Base-by-base conservation (phyloP, 2,113 vertebrate species). In the Spilogale gracilis region DNA sequence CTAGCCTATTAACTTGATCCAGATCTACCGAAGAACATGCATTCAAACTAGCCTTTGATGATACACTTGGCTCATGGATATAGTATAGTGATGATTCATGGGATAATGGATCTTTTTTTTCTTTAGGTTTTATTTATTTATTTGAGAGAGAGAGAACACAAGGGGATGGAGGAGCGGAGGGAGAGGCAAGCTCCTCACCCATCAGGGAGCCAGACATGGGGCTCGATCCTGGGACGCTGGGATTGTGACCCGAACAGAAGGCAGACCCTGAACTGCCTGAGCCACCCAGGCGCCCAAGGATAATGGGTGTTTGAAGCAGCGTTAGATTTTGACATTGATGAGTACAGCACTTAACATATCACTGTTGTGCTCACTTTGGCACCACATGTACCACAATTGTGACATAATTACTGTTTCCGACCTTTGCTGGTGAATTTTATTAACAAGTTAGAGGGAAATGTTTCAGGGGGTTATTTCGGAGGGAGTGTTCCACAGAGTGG, bases 391-490 rank as follows among this genome's bases (percentile, higher is more conserved):
- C 38, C 38, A 38, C 38, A 38, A 38, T 38, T 38, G 38, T 38
- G 38, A 38, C 38, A 63, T 98, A 98, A 98, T 98, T 97, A 79
- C 78, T 95, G n/a, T 96, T 89, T 89, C 76, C 94, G 87, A 87
- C 93, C 76, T 96, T 86, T 97, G 67, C 84, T 98, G 97, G 83
- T 95, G 85, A 97, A 71, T 98, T 96, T 98, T 94, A 95, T 98
- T 79, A 10, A 90, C 45, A 93, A 65, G 93, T 78, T 88, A 9
- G 81, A 67, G 76, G 45, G 32, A 89, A 78, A 45, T 74, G 69
- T 81, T 87, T 86, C 23, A 63, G 76, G 94, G 94, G 83, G 56
- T 43, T 96, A 81, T 71, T 97, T 95, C 86, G 92, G 18, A 7
- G 0, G 60, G 14, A 61, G 43, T 74, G 18, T 95, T 69, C 23